A percentile compares a stretch with the other conserved stretches of the same genome.
Evolutionary conservation across 1,140 invertebrate species (phyloP).

Genomic region (Pomacea maculata): DNA sequence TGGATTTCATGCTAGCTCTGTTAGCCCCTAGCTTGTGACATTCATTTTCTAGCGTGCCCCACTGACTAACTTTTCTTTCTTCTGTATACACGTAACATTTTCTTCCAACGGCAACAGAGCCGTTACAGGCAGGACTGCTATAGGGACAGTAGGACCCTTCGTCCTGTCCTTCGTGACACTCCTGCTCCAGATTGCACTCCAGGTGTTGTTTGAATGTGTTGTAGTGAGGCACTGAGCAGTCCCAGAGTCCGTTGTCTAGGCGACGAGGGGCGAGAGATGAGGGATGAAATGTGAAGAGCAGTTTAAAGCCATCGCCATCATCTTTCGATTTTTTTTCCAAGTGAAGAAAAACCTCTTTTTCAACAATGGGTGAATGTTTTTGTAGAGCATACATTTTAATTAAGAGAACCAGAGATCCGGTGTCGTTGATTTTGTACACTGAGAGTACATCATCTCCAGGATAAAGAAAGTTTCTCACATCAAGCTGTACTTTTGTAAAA

Average conservation of each 20-base stretch:
- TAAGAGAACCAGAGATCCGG: too few species aligned
- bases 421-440: background rate
- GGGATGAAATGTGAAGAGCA: constrained; percentile 1
- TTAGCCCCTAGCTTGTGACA: background rate
- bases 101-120: background rate
- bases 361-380: background rate
- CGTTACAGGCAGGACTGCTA: constrained; percentile 6
- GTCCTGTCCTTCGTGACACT: constrained; percentile 11
- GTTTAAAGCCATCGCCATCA: background rate
- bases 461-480: background rate
- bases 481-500: background rate
- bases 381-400: background rate
- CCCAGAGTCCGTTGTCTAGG: background rate
- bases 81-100: constrained; percentile 1
- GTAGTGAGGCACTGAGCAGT: constrained; percentile 12
- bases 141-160: constrained; percentile 7
- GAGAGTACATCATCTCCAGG: too few species aligned
- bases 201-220: constrained; percentile 11
- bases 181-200: constrained; percentile 4
- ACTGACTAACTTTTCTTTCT: background rate
- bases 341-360: background rate
- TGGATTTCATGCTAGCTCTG: constrained; percentile 4
- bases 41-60: background rate
- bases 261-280: background rate
- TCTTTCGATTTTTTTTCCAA: background rate